These are phyloP conservation scores for Notodonta ziczac DNA, from an alignment of 2,888 invertebrate genomes.

Conservation along the genomic window DNA sequence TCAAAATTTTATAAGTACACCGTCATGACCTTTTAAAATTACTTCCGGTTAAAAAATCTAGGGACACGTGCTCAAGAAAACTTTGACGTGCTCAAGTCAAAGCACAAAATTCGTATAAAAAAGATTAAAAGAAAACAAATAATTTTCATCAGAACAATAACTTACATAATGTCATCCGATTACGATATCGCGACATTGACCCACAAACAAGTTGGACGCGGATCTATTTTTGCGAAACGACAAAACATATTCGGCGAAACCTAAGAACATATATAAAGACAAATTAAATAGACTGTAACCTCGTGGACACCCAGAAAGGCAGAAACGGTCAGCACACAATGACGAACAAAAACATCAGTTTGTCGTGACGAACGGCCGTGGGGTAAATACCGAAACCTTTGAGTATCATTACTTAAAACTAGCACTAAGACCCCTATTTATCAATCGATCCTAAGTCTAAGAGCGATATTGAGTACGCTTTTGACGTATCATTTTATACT, in stretches of 20 bases:
- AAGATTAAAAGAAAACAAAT: neutral
- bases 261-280: neutral
- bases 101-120: neutral
- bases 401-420: neutral
- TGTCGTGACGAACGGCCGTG: constrained; percentile 13
- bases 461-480: no score
- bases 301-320: constrained; percentile 1
- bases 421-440: no score
- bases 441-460: no score
- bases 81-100: neutral
- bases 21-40: no score
- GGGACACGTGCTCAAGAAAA: neutral
- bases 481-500: no score
- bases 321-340: constrained; percentile 3
- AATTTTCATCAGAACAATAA: neutral
- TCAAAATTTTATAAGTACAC: no score
- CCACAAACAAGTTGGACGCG: constrained; percentile 5
- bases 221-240: constrained; percentile 3
- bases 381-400: constrained; percentile 39
- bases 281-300: neutral
- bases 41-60: neutral
- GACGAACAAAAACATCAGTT: constrained; percentile 4
- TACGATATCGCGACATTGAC: constrained; percentile 3
- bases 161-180: neutral
- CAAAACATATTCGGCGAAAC: neutral